phyloP scores from a whole-genome alignment of 2,888 invertebrate genomes.

The Masnerella sp. region DNA sequence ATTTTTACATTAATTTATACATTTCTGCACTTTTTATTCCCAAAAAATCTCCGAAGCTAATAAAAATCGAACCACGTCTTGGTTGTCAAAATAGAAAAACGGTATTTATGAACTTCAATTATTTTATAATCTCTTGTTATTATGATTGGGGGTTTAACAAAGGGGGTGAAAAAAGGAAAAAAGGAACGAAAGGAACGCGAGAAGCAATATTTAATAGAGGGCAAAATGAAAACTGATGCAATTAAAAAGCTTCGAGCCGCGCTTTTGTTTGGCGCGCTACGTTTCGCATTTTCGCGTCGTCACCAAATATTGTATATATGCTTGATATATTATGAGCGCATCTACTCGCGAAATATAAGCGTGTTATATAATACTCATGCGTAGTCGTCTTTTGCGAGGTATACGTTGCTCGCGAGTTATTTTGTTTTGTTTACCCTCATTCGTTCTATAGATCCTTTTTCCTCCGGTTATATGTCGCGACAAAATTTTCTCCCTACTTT shows the following conservation, averaged over 20 bases:
- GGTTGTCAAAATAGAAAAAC: constrained; percentile 19
- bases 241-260: constrained; percentile 67
- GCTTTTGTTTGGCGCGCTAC: constrained; percentile 62
- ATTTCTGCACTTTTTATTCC: no score
- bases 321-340: constrained; percentile 40
- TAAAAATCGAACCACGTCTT: constrained; percentile 11
- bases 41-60: no score
- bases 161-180: background rate
- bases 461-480: no score
- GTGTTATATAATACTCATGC: constrained; percentile 33
- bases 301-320: constrained; percentile 45
- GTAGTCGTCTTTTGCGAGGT: constrained; percentile 30
- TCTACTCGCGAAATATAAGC: constrained; percentile 41
- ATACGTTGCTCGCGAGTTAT: constrained; percentile 22
- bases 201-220: constrained; percentile 47
- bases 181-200: constrained; percentile 32
- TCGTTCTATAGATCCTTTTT: constrained; percentile 29
- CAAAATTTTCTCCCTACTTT: no score
- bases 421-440: constrained; percentile 47
- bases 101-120: constrained; percentile 25
- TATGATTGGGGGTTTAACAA: constrained; percentile 4
- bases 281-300: constrained; percentile 42
- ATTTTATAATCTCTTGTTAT: constrained; percentile 40
- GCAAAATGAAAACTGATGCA: constrained; percentile 61
- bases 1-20: no score